phyloP scores from a whole-genome alignment of 2,113 vertebrate genomes.

The Alouatta palliata region DNA sequence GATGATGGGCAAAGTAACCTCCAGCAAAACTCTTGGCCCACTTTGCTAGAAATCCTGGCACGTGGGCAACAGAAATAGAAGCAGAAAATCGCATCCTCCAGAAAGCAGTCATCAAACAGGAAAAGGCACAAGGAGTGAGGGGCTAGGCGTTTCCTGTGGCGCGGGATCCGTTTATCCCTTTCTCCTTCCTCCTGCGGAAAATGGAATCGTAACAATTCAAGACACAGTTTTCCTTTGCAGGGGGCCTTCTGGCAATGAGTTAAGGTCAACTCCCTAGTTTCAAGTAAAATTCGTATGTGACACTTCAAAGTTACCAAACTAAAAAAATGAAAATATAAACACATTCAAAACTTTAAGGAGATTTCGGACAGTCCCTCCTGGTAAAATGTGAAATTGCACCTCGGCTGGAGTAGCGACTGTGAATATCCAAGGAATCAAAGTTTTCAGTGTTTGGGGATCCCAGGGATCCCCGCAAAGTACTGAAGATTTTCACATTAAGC shows the following conservation, averaged over 20 bases:
- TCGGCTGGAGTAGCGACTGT: not conserved
- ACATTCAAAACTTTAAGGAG: not conserved
- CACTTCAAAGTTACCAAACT: slow-evolving; percentile 34
- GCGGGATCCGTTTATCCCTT: slow-evolving; percentile 39
- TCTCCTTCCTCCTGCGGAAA: slow-evolving; percentile 36
- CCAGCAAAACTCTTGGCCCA: slow-evolving; percentile 64
- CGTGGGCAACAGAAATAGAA: slow-evolving; percentile 75
- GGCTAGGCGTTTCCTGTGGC: slow-evolving; percentile 38
- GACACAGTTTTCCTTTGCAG: slow-evolving; percentile 19
- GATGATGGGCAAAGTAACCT: slow-evolving; percentile 77
- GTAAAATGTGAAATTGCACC: not conserved
- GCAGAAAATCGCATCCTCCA: slow-evolving; percentile 79
- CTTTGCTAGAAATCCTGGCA: slow-evolving; percentile 79
- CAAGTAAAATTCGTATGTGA: slow-evolving; percentile 1
- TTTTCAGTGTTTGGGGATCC: not conserved
- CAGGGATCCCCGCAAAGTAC: not conserved
- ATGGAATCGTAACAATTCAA: slow-evolving; percentile 27
- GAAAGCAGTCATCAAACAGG: slow-evolving; percentile 67
- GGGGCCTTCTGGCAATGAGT: slow-evolving; percentile 43
- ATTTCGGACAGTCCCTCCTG: not conserved
- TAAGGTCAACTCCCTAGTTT: not conserved
- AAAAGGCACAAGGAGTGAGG: slow-evolving; percentile 2
- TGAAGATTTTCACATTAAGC: not conserved
- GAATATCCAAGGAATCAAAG: not conserved
- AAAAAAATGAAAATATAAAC: slow-evolving; percentile 41